phyloP scores from a whole-genome alignment of 2,888 invertebrate genomes.

The Polietes domitor region DNA sequence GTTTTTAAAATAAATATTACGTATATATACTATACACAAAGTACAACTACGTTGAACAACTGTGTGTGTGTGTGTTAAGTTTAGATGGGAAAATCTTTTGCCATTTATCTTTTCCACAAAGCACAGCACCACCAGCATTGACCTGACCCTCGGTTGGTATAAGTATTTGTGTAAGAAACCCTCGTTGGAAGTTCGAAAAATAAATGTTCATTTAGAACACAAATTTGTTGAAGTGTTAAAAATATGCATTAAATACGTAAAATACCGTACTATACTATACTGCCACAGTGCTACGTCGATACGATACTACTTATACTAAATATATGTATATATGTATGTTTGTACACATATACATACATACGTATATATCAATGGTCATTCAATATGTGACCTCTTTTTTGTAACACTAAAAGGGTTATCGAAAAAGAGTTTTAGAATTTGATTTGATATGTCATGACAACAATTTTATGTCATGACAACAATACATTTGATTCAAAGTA shows the following conservation, averaged over 20 bases:
- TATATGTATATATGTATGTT: not conserved
- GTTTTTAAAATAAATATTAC: not conserved
- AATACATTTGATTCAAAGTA: no score
- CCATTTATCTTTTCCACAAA: not conserved
- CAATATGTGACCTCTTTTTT: slow-evolving; percentile 61
- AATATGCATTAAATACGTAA: slow-evolving; percentile 46
- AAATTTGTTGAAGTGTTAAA: slow-evolving; percentile 51
- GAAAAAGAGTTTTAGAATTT: no score
- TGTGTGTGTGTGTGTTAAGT: no score
- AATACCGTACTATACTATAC: slow-evolving; percentile 9
- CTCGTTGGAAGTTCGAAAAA: not conserved
- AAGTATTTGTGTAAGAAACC: not conserved
- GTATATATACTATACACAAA: not conserved
- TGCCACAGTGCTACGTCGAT: not conserved
- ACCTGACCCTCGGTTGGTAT: not conserved
- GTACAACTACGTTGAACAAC: no score
- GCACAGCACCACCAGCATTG: not conserved
- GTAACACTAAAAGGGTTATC: not conserved
- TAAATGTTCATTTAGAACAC: slow-evolving; percentile 8
- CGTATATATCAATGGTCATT: slow-evolving; percentile 52
- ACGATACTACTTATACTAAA: not conserved
- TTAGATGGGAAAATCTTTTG: not conserved
- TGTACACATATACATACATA: not conserved
- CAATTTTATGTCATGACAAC: no score
- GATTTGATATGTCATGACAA: no score